These are phyloP conservation scores for Chascanopsetta lugubris DNA, from an alignment of 2,113 vertebrate genomes.

Conservation along the genomic window DNA sequence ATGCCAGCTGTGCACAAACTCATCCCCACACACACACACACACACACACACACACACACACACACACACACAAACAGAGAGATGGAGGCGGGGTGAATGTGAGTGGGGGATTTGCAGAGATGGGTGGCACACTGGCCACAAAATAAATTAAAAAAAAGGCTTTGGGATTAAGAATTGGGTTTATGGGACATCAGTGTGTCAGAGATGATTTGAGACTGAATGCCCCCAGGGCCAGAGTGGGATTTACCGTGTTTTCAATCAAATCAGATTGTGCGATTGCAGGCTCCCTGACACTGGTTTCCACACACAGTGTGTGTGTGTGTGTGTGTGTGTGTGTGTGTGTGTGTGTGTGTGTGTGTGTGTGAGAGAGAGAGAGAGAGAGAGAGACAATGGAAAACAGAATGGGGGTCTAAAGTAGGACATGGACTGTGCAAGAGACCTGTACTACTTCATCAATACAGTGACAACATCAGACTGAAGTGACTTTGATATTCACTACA, in stretches of 20 bases:
- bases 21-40: conserved; percentile 18
- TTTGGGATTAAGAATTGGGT: conserved; percentile 82
- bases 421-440: conserved; percentile 19
- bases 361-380: no score
- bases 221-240: conserved; percentile 50
- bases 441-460: no score
- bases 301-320: no score
- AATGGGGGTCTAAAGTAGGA: conserved; percentile 11
- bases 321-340: no score
- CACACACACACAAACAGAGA: neutral
- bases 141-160: conserved; percentile 71
- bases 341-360: no score
- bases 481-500: no score
- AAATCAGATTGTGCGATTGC: conserved; percentile 75
- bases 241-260: conserved; percentile 81
- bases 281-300: conserved; percentile 47
- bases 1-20: conserved; percentile 55
- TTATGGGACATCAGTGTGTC: conserved; percentile 72
- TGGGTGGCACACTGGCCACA: conserved; percentile 64
- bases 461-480: neutral
- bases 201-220: conserved; percentile 67
- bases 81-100: conserved; percentile 39
- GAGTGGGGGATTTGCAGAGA: conserved; percentile 67
- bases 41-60: conserved; percentile 1
- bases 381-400: conserved; percentile 32